These are phyloP conservation scores for Graphium colonna DNA, from an alignment of 2,888 invertebrate genomes.

Conservation along the genomic window DNA sequence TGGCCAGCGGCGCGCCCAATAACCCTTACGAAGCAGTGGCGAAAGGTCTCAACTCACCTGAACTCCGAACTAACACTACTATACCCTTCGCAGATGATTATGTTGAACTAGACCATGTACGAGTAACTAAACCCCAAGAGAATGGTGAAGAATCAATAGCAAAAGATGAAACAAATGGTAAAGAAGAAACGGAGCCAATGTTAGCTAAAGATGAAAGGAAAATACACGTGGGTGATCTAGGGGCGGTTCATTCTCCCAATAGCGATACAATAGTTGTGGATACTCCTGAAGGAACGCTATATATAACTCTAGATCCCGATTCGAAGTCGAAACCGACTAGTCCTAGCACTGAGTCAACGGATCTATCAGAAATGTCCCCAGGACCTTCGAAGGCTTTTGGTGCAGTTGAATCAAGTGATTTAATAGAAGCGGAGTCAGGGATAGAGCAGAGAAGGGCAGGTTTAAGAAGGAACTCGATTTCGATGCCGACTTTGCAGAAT, in stretches of 20 bases:
- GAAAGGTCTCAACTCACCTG: slow-evolving; percentile 64
- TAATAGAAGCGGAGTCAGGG: slow-evolving; percentile 51
- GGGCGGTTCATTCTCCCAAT: slow-evolving; percentile 60
- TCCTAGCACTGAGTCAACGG: slow-evolving; percentile 46
- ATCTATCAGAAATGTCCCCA: slow-evolving; percentile 41
- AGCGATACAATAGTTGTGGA: slow-evolving; percentile 71
- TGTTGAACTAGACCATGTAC: slow-evolving; percentile 45
- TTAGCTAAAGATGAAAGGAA: slow-evolving; percentile 31
- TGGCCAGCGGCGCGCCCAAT: slow-evolving; percentile 42
- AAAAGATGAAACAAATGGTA: slow-evolving; percentile 39
- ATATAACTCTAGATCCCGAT: slow-evolving; percentile 68
- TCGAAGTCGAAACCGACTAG: slow-evolving; percentile 44
- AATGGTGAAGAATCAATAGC: slow-evolving; percentile 39
- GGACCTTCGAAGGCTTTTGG: slow-evolving; percentile 52
- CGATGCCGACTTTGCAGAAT: slow-evolving; percentile 86
- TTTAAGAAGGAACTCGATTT: slow-evolving; percentile 85
- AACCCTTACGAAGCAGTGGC: slow-evolving; percentile 42
- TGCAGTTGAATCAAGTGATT: slow-evolving; percentile 48
- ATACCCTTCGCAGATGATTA: slow-evolving; percentile 54
- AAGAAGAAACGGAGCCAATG: slow-evolving; percentile 28
- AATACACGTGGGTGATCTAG: slow-evolving; percentile 59
- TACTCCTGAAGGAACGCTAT: slow-evolving; percentile 70
- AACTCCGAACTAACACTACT: slow-evolving; percentile 40
- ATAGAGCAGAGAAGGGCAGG: slow-evolving; percentile 49
- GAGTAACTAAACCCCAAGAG: neutral